Evolutionary conservation across 2,797 vertebrate species (phyloP), one percentile per base, ranked within the genome.

Genomic region (Bufotes viridis): DNA sequence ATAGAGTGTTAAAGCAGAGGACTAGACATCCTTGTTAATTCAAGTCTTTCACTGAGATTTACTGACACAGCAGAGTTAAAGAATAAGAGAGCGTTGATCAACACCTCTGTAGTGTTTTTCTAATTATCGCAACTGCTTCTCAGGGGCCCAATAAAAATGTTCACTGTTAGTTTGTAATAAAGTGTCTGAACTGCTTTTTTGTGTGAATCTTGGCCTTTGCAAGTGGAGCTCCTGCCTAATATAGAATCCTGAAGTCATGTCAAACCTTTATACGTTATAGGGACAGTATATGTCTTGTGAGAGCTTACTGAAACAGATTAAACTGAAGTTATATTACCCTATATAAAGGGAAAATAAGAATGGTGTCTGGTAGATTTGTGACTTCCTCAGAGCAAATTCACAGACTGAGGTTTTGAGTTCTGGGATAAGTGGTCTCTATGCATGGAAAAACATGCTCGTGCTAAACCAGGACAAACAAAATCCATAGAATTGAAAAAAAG

Each of bases 241-340:
- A 90, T 90, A 91, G 88, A 93, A 93, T 94, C 93, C 92, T 94
- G 92, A 93, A 93, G 92, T 90, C 88, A 78, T 82, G 81, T 89
- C 63, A 87, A 90, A 92, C 81, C 90, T 93, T 78, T 65, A 93
- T 93, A 88, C 91, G 80, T 81, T 90, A 84, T 90, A 90, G 87
- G 91, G 92, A 93, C 93, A 94, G 93, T 93, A 90, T 93, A 81
- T 91, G 92, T 93, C 93, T 93, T 90, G 91, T 91, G 92, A 92
- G 91, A 93, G 80, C 92, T 94, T 92, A 90, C 92, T 91, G 91
- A 93, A 92, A 94, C 90, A 95, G 94, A 95, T 96, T 95, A 94
- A 94, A 93, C 93, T 94, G 92, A 93, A 94, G 94, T 95, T 94
- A 94, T 95, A 93, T 90, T 93, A 89, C 88, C 63, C 91, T 92